phyloP scores from a whole-genome alignment of 2,113 vertebrate species.

The Seriola quinqueradiata region DNA sequence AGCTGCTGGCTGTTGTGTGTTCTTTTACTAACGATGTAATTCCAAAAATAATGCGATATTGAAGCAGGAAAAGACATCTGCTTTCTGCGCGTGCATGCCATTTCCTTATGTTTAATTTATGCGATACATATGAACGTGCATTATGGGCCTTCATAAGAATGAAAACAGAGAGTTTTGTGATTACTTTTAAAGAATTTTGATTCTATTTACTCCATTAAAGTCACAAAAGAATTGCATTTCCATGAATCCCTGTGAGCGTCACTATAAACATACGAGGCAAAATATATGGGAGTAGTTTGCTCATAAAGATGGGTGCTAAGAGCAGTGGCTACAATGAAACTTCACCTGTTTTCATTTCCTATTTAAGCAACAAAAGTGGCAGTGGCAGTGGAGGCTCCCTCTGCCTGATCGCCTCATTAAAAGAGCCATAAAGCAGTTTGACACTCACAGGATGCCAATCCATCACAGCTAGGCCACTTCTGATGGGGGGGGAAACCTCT shows the following conservation, averaged over 20 bases:
- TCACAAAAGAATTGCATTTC: background rate
- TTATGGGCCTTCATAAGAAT: background rate
- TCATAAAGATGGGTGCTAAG: slow-evolving; percentile 26
- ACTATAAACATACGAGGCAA: slow-evolving; percentile 22
- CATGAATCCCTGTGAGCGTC: slow-evolving; percentile 10
- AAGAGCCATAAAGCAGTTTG: slow-evolving; percentile 82
- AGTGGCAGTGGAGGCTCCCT: slow-evolving; percentile 48
- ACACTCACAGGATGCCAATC: slow-evolving; percentile 84
- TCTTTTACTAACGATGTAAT: slow-evolving; percentile 54
- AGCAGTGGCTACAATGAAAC: slow-evolving; percentile 63
- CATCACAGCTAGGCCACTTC: slow-evolving; percentile 82
- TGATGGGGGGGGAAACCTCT: slow-evolving; percentile 67
- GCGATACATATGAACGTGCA: background rate
- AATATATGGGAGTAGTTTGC: slow-evolving; percentile 18
- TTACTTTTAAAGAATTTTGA: background rate
- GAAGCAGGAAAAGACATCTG: slow-evolving; percentile 41
- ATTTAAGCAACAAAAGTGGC: slow-evolving; percentile 65
- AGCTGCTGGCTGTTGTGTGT: slow-evolving; percentile 37
- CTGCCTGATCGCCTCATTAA: slow-evolving; percentile 82
- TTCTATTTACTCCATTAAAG: slow-evolving; percentile 1
- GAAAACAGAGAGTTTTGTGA: background rate
- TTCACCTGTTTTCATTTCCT: slow-evolving; percentile 77
- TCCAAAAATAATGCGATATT: slow-evolving; percentile 34
- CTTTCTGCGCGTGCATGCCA: background rate
- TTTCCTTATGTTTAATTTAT: slow-evolving; percentile 15